Percentiles rank a stretch among this genome's conserved stretches.
Conservation (phyloP, 2,113 vertebrate genomes). For the Tragelaphus buxtoni region DNA sequence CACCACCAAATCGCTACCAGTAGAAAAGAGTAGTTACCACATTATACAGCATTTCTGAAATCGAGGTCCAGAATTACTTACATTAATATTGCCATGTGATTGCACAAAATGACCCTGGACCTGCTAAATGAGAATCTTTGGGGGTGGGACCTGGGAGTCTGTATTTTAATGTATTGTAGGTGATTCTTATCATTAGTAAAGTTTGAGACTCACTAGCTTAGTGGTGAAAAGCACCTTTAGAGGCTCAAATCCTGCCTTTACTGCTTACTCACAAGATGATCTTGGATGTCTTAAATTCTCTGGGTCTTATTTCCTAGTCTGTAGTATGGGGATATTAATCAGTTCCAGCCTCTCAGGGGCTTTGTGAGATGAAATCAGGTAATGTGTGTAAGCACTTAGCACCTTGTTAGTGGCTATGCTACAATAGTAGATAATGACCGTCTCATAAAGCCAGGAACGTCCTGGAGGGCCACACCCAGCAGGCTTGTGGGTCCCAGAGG, state of each 20-base stretch:
- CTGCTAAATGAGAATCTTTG: not conserved
- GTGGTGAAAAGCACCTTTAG: not conserved
- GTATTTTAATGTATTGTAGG: not conserved
- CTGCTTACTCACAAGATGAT: not conserved
- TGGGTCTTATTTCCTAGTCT: not conserved
- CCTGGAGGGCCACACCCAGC: not conserved
- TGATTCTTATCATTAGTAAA: not conserved
- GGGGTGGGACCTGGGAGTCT: not conserved
- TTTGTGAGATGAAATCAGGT: not conserved
- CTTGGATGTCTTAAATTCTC: not conserved
- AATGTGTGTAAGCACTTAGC: not conserved
- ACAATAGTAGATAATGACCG: not conserved
- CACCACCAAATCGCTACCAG: fast-evolving
- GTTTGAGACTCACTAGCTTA: not conserved
- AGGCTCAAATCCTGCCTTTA: not conserved
- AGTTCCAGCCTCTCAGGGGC: not conserved
- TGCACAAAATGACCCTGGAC: not conserved
- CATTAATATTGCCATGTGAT: not conserved
- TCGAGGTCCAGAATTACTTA: not conserved
- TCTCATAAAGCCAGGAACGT: not conserved
- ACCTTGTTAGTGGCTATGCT: not conserved
- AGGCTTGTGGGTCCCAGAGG: not conserved
- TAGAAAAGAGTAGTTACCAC: not conserved
- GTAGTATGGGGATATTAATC: not conserved
- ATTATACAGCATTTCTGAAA: not conserved